phyloP scores from a whole-genome alignment of 2,113 vertebrate genomes.

The Brachirus orientalis region DNA sequence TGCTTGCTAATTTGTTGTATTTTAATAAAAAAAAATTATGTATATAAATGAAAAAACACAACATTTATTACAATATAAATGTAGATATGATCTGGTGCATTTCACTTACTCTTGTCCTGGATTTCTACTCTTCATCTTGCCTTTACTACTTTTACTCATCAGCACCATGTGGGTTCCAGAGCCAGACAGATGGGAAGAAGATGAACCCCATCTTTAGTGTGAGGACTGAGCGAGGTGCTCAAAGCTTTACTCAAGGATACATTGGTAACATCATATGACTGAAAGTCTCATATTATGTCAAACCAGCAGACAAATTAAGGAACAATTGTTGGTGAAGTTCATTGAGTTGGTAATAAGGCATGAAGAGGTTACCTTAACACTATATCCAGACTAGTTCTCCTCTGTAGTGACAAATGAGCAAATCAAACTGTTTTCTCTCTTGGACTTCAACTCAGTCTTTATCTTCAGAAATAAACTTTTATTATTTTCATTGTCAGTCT shows the following conservation, averaged over 20 bases:
- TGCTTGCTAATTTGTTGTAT: neutral
- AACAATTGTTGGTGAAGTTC: conserved; percentile 22
- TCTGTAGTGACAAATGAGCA: conserved; percentile 35
- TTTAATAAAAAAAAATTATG: neutral
- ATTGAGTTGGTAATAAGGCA: conserved; percentile 26
- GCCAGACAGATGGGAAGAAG: conserved; percentile 62
- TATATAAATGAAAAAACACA: too few species aligned
- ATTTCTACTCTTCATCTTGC: conserved; percentile 15
- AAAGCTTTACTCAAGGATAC: conserved; percentile 40
- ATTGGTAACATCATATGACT: conserved; percentile 22
- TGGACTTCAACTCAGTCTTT: conserved; percentile 34
- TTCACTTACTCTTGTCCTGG: conserved; percentile 7
- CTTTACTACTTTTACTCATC: conserved; percentile 49
- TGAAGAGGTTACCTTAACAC: conserved; percentile 34
- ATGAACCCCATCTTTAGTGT: conserved; percentile 53
- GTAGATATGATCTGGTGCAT: neutral
- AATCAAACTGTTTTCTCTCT: conserved; percentile 37
- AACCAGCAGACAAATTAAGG: conserved; percentile 22
- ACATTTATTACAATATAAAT: neutral
- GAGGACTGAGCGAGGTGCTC: conserved; percentile 53
- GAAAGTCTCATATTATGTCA: conserved; percentile 43
- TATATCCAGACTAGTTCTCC: neutral
- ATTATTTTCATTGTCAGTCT: conserved; percentile 56
- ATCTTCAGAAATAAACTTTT: conserved; percentile 43
- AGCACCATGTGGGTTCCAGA: conserved; percentile 53